Percentiles rank a stretch among this genome's conserved stretches.
phyloP scores from a whole-genome alignment of 1,140 invertebrate genomes.

The Caenorhabditis brenneri region DNA sequence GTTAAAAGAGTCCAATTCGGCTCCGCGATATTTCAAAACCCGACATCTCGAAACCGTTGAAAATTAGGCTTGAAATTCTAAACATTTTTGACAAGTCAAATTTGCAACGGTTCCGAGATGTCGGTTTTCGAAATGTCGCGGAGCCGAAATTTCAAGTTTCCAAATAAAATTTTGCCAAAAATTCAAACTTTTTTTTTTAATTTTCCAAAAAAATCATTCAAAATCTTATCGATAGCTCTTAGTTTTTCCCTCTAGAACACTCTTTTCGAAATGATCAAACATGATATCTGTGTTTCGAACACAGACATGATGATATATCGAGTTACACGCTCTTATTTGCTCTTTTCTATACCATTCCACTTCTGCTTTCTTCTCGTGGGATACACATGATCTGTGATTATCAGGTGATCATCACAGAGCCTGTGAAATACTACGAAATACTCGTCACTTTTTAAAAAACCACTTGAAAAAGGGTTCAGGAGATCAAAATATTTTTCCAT shows the following conservation, averaged over 20 bases:
- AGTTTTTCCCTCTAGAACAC: not conserved
- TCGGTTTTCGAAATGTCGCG: no score
- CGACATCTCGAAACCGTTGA: no score
- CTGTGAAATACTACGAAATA: not conserved
- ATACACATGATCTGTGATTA: not conserved
- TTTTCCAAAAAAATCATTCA: not conserved
- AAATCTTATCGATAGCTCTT: not conserved
- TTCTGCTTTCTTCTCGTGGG: not conserved
- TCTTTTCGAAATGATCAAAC: not conserved
- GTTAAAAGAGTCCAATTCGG: no score
- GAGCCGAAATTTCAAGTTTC: no score
- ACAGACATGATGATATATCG: not conserved
- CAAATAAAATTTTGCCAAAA: no score
- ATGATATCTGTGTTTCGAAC: not conserved
- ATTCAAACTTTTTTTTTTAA: no score
- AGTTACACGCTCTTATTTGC: not conserved
- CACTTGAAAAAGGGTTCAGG: not conserved
- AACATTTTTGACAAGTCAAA: no score
- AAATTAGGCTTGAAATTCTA: no score
- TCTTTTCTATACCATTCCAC: not conserved
- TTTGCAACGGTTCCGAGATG: no score
- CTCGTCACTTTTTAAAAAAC: not conserved
- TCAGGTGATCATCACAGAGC: not conserved
- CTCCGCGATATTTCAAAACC: no score
- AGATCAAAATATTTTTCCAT: not conserved